Percentiles rank a stretch among this genome's conserved stretches.
Evolutionary conservation across 2,113 vertebrate species (phyloP).

Genomic region (Pseudonaja textilis): DNA sequence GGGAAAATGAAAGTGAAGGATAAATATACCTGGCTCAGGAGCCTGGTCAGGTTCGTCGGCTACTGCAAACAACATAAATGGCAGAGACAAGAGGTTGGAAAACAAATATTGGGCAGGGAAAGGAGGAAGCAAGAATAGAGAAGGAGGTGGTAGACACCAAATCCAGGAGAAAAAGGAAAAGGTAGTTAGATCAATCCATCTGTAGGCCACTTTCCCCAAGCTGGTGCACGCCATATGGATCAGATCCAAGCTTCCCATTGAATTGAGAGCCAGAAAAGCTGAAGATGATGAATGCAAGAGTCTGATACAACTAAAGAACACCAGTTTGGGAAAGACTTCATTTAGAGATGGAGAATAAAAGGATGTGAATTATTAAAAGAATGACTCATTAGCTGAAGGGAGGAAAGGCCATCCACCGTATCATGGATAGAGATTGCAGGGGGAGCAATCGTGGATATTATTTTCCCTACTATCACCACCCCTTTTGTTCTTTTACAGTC

Average conservation of each 20-base stretch:
- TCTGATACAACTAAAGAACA: background rate
- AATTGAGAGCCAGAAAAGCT: background rate
- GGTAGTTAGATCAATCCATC: background rate
- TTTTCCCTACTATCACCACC: background rate
- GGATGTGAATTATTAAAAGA: background rate
- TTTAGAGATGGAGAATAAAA: background rate
- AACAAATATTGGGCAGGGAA: background rate
- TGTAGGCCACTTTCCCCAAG: background rate
- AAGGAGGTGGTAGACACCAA: background rate
- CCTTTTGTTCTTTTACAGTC: background rate
- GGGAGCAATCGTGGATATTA: background rate
- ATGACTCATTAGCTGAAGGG: background rate
- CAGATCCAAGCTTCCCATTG: background rate
- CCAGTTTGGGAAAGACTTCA: background rate
- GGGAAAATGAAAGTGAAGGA: background rate
- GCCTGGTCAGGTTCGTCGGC: constrained; percentile 20
- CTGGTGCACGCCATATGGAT: background rate
- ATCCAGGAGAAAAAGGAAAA: constrained; percentile 20
- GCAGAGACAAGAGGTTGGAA: background rate
- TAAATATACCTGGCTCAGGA: constrained; percentile 27
- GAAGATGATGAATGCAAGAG: background rate
- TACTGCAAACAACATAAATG: constrained; percentile 26
- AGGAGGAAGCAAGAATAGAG: background rate
- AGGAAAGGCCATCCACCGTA: background rate
- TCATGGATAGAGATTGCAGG: background rate